Percentiles rank a stretch among this genome's conserved stretches.
These are phyloP conservation scores for Hyposoter didymator DNA, from an alignment of 2,888 invertebrate genomes.

Conservation along the genomic window DNA sequence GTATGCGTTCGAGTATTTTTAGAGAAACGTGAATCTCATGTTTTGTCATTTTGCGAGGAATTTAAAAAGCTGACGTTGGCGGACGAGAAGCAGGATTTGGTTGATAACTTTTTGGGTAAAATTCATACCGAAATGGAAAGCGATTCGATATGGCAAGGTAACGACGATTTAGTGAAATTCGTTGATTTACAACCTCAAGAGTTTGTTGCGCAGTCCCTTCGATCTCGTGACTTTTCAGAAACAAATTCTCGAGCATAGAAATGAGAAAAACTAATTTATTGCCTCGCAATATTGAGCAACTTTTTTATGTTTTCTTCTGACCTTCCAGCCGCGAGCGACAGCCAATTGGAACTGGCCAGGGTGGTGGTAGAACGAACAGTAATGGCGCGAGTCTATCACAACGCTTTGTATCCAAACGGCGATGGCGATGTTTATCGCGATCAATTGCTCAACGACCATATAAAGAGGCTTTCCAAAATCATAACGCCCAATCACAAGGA, in stretches of 20 bases:
- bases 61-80: slow-evolving; percentile 92
- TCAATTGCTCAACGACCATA: slow-evolving; percentile 94
- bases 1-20: slow-evolving; percentile 93
- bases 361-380: slow-evolving; percentile 95
- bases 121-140: slow-evolving; percentile 89
- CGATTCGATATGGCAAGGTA: slow-evolving; percentile 90
- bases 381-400: slow-evolving; percentile 95
- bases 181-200: background rate
- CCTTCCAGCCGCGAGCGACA: slow-evolving; percentile 88
- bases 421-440: slow-evolving; percentile 97
- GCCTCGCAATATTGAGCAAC: background rate
- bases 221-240: background rate
- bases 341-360: slow-evolving; percentile 91
- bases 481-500: slow-evolving; percentile 93
- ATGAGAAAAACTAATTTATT: background rate
- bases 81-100: slow-evolving; percentile 96
- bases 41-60: slow-evolving; percentile 91
- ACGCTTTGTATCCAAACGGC: slow-evolving; percentile 98
- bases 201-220: background rate
- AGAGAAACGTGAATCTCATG: slow-evolving; percentile 90
- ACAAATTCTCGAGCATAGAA: background rate
- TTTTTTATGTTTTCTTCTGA: background rate
- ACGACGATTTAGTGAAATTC: background rate
- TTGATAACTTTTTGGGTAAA: slow-evolving; percentile 92
- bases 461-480: slow-evolving; percentile 90